Evolutionary conservation across 2,113 vertebrate genomes (phyloP).

Genomic region (Aldabrachelys gigantea): DNA sequence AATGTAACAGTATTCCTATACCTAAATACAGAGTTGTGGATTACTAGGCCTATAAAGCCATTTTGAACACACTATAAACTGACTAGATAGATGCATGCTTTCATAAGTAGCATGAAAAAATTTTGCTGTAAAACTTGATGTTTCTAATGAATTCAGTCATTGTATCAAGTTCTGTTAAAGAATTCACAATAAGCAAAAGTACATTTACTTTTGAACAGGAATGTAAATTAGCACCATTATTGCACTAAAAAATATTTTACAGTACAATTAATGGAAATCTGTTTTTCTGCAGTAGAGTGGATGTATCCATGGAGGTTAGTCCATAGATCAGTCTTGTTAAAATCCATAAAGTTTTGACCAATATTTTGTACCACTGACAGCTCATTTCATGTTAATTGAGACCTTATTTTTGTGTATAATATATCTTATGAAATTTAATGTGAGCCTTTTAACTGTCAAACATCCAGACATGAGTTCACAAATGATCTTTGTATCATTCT

Average conservation of each 20-base stretch:
- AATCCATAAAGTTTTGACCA: neutral
- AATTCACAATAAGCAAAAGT: neutral
- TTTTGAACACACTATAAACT: neutral
- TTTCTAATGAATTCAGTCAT: neutral
- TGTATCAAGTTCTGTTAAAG: neutral
- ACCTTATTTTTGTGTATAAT: neutral
- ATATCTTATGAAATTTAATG: neutral
- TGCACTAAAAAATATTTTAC: neutral
- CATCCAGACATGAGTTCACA: neutral
- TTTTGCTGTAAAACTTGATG: neutral
- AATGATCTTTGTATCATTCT: neutral
- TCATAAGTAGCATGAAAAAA: too few species aligned
- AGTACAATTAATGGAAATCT: neutral
- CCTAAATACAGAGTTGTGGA: accelerated
- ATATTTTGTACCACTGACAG: neutral
- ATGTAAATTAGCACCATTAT: neutral
- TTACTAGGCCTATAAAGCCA: neutral
- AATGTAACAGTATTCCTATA: neutral
- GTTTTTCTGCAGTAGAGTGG: neutral
- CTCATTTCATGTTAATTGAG: neutral
- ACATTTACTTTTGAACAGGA: neutral
- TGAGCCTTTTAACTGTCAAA: neutral
- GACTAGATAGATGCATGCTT: neutral
- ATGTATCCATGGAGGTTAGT: neutral
- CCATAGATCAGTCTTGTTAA: neutral